Evolutionary conservation across 2,888 invertebrate species (phyloP).

Genomic region (Hirtodrosophila histrioides): DNA sequence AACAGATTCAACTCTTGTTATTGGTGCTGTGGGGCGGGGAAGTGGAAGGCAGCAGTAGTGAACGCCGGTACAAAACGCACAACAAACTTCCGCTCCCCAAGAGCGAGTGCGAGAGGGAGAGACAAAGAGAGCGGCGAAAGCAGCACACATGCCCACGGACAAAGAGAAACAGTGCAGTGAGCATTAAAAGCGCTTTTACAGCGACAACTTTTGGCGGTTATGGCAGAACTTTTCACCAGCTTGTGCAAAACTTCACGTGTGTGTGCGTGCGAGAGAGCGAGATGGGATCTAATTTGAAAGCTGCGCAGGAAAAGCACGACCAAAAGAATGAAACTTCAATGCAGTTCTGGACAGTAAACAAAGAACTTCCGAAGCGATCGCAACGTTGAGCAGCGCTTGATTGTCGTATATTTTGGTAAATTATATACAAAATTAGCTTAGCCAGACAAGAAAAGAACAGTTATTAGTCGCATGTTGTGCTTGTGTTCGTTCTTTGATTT

Average conservation of each 20-base stretch:
- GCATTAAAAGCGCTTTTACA: constrained; percentile 61
- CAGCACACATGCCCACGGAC: constrained; percentile 31
- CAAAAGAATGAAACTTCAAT: constrained; percentile 66
- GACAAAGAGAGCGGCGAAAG: constrained; percentile 35
- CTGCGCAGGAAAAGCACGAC: constrained; percentile 51
- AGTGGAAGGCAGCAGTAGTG: constrained; percentile 38
- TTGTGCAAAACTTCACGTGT: constrained; percentile 33
- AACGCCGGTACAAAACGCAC: constrained; percentile 50
- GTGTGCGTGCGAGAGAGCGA: constrained; percentile 43
- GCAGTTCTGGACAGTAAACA: constrained; percentile 79
- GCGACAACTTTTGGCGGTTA: constrained; percentile 49
- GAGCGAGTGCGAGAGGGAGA: constrained; percentile 6
- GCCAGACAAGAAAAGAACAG: constrained; percentile 4
- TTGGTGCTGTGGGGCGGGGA: constrained; percentile 22
- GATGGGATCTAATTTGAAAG: constrained; percentile 70
- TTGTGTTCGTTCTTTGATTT: background rate
- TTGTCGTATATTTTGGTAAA: background rate
- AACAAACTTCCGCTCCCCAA: constrained; percentile 62
- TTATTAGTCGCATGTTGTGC: constrained; percentile 2
- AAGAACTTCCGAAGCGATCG: constrained; percentile 81
- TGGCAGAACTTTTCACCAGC: constrained; percentile 46
- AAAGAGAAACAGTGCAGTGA: constrained; percentile 39
- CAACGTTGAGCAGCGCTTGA: constrained; percentile 46
- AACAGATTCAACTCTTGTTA: constrained; percentile 40
- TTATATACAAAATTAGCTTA: too few species aligned